Conservation (phyloP, 2,113 vertebrate species). For the Prunella himalayana region DNA sequence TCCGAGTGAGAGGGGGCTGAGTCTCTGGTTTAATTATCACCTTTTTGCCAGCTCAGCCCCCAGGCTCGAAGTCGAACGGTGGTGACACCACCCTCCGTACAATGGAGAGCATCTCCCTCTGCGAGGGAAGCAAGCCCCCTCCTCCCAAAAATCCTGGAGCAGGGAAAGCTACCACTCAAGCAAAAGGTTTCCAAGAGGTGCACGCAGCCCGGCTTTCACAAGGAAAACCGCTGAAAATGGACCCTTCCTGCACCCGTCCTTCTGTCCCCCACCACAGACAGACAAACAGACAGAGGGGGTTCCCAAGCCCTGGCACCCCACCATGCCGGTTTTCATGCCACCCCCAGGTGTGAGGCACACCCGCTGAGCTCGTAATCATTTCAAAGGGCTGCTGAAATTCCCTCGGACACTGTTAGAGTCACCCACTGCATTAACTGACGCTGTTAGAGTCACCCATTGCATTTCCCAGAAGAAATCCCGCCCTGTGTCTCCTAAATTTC, state of each 20-base stretch:
- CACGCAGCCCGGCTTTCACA: fast-evolving
- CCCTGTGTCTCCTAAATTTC: background rate
- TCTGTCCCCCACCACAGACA: background rate
- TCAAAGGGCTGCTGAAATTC: background rate
- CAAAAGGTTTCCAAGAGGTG: background rate
- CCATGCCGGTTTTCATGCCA: background rate
- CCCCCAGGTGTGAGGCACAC: background rate
- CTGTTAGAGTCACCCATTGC: background rate
- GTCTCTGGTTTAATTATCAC: background rate
- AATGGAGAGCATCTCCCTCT: background rate
- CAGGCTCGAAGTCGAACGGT: background rate
- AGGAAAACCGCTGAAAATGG: background rate
- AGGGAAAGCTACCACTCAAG: background rate
- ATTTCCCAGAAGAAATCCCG: background rate
- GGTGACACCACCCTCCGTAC: background rate
- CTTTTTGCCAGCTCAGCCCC: background rate
- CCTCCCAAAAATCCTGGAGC: background rate
- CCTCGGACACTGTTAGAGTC: fast-evolving
- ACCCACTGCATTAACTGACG: background rate
- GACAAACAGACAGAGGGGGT: background rate
- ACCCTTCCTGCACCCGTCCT: background rate
- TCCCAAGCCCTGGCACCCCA: background rate
- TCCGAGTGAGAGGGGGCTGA: background rate
- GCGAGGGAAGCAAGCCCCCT: background rate
- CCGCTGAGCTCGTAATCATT: background rate